Base-by-base conservation (phyloP, 2,113 vertebrate species). In the Drymodes brunneopygia region DNA sequence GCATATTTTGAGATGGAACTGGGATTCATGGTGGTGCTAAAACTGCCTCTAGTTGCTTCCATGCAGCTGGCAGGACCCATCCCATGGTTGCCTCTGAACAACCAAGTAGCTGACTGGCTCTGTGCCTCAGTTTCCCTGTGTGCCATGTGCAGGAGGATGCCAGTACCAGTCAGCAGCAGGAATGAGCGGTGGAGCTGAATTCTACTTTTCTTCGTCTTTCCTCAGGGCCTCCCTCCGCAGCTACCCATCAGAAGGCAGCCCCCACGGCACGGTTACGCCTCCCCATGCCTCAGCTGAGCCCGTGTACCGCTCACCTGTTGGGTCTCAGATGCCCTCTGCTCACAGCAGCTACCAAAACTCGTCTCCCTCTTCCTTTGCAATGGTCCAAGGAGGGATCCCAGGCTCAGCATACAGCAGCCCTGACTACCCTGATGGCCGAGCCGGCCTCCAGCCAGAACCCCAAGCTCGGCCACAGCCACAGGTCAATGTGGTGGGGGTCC, bases 251-350 rank as follows among this genome's bases (percentile, higher is more conserved):
- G 99, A 99, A 64, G 98, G 97, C 94, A 98, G 98, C 28, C 96
- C 98, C 85, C 98, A 98, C 5, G 94, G 97, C 58, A 94, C 96
- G 1, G 97, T 98, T 96, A 98, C 98, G 4, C 98, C 98, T 50
- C 98, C 98, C 70, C 98, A 98, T 28, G 83, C 97, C 66, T 96
- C 95, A 28, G 92, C 97, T 56, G 99, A 99, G 91, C 98, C 98
- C 1, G 90, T 98, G 78, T 98, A 98, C 96, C 98, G 96, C 53
- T 98, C 98, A 0, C 92, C 97, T 35, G 95, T 95, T 25, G 42
- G 97, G 90, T 98, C 97, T 0, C 99, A 98, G 90, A 96, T 97
- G 9, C 97, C 98, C 73, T 97, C 95, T 21, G 94, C 93, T 31
- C 97, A 97, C 88, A 98, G 97, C 95, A 98, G 97, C 90, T 98